Evolutionary conservation across 2,113 vertebrate genomes (phyloP).

Genomic region (Copsychus sechellarum): DNA sequence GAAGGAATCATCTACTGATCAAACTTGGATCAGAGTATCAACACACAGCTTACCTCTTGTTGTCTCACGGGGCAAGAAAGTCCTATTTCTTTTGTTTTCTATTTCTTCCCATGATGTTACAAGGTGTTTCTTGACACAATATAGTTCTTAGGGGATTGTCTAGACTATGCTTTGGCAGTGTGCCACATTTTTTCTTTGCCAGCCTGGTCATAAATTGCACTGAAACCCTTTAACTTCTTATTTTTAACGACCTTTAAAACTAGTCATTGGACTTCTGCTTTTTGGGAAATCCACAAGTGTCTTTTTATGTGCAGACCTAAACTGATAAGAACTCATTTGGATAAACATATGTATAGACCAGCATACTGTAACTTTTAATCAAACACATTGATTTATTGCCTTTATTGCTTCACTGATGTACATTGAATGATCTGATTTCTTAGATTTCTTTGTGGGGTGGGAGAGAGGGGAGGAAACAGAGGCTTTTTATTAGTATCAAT

Average conservation of each 20-base stretch:
- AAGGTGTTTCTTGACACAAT: not conserved
- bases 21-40: not conserved
- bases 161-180: not conserved
- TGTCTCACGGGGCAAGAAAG: not conserved
- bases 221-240: not conserved
- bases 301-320: not conserved
- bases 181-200: not conserved
- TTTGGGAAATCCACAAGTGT: not conserved
- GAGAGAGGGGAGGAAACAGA: not conserved
- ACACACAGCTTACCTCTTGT: not conserved
- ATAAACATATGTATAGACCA: not conserved
- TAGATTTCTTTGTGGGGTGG: slow-evolving; percentile 37
- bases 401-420: slow-evolving; percentile 47
- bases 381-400: slow-evolving; percentile 63
- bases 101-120: not conserved
- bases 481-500: slow-evolving; percentile 71
- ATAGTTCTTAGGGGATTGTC: not conserved
- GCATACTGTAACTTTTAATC: slow-evolving; percentile 54
- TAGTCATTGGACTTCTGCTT: not conserved
- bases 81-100: not conserved
- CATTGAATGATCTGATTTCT: slow-evolving; percentile 59
- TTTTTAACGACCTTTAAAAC: slow-evolving; percentile 8
- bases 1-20: not conserved
- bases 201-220: not conserved
- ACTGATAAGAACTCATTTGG: not conserved